A percentile compares a stretch with the other conserved stretches of the same genome.
Evolutionary conservation across 1,140 invertebrate species (phyloP).

Genomic region (Hyles vespertilio): DNA sequence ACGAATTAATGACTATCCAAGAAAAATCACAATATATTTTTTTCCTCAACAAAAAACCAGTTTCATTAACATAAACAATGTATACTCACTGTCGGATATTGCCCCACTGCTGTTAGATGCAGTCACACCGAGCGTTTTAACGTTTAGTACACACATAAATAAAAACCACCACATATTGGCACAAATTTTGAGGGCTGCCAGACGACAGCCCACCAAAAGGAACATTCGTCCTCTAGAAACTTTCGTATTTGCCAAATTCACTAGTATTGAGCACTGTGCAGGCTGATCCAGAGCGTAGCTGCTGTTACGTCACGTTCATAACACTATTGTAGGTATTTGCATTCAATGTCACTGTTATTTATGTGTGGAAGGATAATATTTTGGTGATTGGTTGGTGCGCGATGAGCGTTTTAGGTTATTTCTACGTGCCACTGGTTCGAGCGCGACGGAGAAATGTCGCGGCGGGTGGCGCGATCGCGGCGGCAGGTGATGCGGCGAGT

Average conservation of each 20-base stretch:
- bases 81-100: conserved; percentile 43
- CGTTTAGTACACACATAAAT: conserved; percentile 59
- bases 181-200: conserved; percentile 69
- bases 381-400: conserved; percentile 50
- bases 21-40: not conserved
- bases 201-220: conserved; percentile 69
- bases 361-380: conserved; percentile 48
- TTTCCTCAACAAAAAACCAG: conserved; percentile 1
- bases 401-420: conserved; percentile 65
- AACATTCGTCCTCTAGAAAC: conserved; percentile 61
- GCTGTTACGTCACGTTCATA: conserved; percentile 35
- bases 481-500: conserved; percentile 48
- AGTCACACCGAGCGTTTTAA: conserved; percentile 50
- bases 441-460: conserved; percentile 65
- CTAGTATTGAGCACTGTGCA: conserved; percentile 41
- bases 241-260: conserved; percentile 62
- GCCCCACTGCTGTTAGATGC: conserved; percentile 45
- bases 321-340: conserved; percentile 29
- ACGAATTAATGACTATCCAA: not conserved
- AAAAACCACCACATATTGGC: conserved; percentile 69
- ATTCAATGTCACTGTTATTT: conserved; percentile 49
- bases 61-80: conserved; percentile 16
- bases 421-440: conserved; percentile 69
- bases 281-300: conserved; percentile 25
- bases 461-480: conserved; percentile 25